A percentile compares a stretch with the other conserved stretches of the same genome.
Conservation (phyloP, 53 echinoderm and acorn worm genomes). For the Holothuria scabra region DNA sequence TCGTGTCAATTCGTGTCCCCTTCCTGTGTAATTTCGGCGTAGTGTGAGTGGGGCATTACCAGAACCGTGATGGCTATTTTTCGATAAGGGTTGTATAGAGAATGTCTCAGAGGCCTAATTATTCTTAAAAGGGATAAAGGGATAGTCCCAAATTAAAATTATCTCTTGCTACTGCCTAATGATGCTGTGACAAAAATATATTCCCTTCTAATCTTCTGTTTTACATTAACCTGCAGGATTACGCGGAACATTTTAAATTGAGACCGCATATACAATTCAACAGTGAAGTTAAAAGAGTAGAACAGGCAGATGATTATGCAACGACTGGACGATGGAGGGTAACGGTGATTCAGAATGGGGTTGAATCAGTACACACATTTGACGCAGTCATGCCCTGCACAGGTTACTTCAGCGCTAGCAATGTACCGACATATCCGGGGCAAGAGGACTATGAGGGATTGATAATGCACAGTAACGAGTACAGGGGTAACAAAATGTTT, state of each 20-base stretch:
- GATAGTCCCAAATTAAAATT: too few species aligned
- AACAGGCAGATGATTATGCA: slow-evolving; percentile 70
- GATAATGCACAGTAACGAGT: slow-evolving; percentile 76
- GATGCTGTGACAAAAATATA: too few species aligned
- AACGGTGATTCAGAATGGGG: slow-evolving; percentile 49
- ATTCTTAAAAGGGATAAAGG: too few species aligned
- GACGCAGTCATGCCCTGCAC: slow-evolving; percentile 87
- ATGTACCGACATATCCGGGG: slow-evolving; percentile 70
- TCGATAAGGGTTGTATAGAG: too few species aligned
- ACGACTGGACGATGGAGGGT: slow-evolving; percentile 78
- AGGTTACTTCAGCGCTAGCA: slow-evolving; percentile 64
- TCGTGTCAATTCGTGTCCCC: too few species aligned
- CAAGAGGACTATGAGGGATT: slow-evolving; percentile 74
- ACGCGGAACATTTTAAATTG: slow-evolving; percentile 78
- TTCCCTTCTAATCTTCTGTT: too few species aligned
- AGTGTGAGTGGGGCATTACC: too few species aligned
- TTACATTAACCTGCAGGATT: slow-evolving; percentile 36
- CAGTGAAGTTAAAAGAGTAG: slow-evolving; percentile 53
- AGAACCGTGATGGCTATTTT: too few species aligned
- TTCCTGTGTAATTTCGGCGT: too few species aligned
- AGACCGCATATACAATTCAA: slow-evolving; percentile 64
- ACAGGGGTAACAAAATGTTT: slow-evolving; percentile 61
- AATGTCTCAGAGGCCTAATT: too few species aligned
- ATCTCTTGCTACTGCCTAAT: too few species aligned
- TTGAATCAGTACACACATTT: slow-evolving; percentile 55